Conservation (phyloP, 2,797 vertebrate species). For the Cygnus olor region DNA sequence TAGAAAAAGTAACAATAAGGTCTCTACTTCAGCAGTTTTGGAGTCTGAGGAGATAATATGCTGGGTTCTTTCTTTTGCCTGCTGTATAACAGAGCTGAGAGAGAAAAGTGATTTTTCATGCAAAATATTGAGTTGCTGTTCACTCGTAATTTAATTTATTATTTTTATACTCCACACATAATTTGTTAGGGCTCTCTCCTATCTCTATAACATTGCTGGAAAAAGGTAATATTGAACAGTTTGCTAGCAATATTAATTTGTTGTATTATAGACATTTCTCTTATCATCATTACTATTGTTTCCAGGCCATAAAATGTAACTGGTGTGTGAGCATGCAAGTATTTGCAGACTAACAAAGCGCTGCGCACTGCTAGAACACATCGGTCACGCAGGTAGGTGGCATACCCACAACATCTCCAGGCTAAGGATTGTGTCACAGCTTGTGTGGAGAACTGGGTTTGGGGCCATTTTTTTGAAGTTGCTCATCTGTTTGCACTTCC, state of each 20-base stretch:
- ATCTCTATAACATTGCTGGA: background rate
- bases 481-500: background rate
- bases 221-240: conserved; percentile 12
- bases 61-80: background rate
- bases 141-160: conserved; percentile 62
- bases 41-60: background rate
- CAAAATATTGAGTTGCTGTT: conserved; percentile 53
- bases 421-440: background rate
- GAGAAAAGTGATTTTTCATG: conserved; percentile 60
- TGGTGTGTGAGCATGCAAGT: background rate
- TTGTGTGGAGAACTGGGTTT: background rate
- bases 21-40: background rate
- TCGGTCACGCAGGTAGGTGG: background rate
- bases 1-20: background rate
- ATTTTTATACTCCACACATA: conserved; percentile 14
- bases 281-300: conserved; percentile 22
- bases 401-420: background rate
- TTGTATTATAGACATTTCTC: conserved; percentile 1
- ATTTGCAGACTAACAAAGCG: background rate
- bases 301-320: conserved; percentile 11
- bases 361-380: background rate
- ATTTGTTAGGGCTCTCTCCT: conserved; percentile 7
- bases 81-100: background rate
- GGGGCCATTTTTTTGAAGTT: background rate
- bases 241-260: conserved; percentile 31